Evolutionary conservation across 2,113 vertebrate genomes (phyloP).

Genomic region (Saguinus imperator): DNA sequence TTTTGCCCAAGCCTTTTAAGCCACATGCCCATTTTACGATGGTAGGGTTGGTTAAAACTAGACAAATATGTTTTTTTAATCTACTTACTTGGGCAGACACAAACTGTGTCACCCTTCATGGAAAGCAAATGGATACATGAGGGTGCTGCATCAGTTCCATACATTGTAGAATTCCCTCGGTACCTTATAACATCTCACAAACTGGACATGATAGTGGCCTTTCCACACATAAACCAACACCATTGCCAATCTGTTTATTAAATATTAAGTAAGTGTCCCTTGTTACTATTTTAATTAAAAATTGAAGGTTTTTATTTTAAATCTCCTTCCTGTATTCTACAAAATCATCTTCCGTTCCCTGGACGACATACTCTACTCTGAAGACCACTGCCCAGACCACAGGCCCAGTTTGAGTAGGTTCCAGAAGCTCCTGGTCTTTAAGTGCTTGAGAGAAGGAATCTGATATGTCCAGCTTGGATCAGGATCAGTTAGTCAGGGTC

Average conservation of each 20-base stretch:
- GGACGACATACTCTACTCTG: no score
- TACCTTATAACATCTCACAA: neutral
- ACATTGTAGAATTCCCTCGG: neutral
- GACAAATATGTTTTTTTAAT: neutral
- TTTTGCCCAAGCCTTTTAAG: neutral
- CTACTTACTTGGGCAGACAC: neutral
- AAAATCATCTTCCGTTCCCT: neutral
- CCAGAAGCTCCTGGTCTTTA: neutral
- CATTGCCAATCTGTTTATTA: neutral
- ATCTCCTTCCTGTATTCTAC: neutral
- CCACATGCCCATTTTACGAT: neutral
- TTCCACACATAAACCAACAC: neutral
- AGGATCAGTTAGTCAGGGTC: neutral
- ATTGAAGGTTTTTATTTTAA: neutral
- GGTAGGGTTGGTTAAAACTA: neutral
- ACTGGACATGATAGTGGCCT: neutral
- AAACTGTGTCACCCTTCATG: neutral
- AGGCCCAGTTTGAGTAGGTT: neutral
- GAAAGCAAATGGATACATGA: neutral
- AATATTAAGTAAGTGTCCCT: neutral
- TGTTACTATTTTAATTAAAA: slow-evolving; percentile 14
- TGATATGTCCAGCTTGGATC: neutral
- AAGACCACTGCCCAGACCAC: neutral
- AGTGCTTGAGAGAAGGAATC: neutral
- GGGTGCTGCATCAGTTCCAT: neutral